A percentile compares a stretch with the other conserved stretches of the same genome.
Evolutionary conservation across 2,888 invertebrate genomes (phyloP).

Genomic region (Agrochola circellaris): DNA sequence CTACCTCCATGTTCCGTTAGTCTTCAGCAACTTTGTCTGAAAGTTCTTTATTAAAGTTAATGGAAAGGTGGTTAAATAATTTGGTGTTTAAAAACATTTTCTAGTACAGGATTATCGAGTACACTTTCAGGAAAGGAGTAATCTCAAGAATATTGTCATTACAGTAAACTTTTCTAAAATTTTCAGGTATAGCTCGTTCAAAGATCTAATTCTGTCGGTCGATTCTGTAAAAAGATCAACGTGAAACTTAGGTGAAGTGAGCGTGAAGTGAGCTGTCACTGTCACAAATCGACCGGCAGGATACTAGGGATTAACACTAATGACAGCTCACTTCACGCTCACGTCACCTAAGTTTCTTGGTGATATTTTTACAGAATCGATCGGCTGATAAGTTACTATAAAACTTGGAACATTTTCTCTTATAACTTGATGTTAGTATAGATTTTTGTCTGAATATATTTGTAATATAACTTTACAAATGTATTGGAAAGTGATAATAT

Average conservation of each 20-base stretch:
- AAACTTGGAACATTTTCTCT: constrained; percentile 34
- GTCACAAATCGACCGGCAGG: no score
- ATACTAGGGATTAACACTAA: no score
- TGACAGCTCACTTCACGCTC: no score
- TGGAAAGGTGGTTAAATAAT: neutral
- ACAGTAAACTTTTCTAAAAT: neutral
- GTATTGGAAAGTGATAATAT: constrained; percentile 75
- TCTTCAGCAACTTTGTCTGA: constrained; percentile 27
- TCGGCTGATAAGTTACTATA: neutral
- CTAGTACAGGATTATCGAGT: constrained; percentile 2
- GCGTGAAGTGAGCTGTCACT: no score
- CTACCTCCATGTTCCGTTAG: constrained; percentile 27
- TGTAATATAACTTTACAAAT: constrained; percentile 64
- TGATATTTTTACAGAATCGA: no score
- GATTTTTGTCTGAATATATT: constrained; percentile 50
- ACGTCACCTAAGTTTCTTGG: no score
- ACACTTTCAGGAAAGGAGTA: constrained; percentile 10
- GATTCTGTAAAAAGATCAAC: no score
- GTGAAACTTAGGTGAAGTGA: no score
- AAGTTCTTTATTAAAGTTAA: constrained; percentile 23
- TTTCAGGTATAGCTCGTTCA: constrained; percentile 1
- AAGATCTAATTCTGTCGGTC: constrained; percentile 6
- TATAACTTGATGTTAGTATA: constrained; percentile 47
- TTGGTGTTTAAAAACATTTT: constrained; percentile 35
- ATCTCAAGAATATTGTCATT: constrained; percentile 10